A percentile compares a stretch with the other conserved stretches of the same genome.
Evolutionary conservation across 2,797 vertebrate species (phyloP).

Genomic region (Acropternis orthonyx): DNA sequence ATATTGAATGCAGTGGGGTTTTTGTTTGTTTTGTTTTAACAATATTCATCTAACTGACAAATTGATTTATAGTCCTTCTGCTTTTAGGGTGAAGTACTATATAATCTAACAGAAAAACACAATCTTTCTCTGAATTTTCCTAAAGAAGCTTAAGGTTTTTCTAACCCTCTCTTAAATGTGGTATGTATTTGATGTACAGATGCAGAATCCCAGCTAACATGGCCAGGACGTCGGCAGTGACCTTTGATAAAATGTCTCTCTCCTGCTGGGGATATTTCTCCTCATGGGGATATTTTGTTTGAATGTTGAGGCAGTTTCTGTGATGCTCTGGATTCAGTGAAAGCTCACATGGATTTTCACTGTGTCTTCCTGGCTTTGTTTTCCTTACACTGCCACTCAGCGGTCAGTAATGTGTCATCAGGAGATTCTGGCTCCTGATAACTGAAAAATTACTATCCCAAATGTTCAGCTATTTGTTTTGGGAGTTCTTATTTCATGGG

Average conservation of each 20-base stretch:
- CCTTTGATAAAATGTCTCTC: neutral
- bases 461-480: neutral
- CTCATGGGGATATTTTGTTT: neutral
- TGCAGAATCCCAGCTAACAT: neutral
- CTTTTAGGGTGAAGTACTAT: neutral
- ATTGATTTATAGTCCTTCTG: neutral
- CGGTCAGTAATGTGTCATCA: neutral
- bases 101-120: neutral
- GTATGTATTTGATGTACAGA: neutral
- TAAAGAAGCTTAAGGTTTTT: neutral
- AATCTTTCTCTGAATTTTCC: neutral
- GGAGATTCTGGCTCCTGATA: neutral
- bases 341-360: neutral
- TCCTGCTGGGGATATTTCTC: neutral
- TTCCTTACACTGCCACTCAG: constrained; percentile 29
- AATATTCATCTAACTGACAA: neutral
- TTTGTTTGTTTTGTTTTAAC: neutral
- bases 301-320: neutral
- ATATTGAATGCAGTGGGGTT: neutral
- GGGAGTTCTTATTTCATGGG: neutral
- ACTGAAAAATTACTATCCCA: neutral
- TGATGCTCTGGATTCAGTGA: neutral
- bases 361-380: neutral
- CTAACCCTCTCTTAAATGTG: neutral
- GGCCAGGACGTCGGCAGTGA: neutral